Evolutionary conservation across 2,888 invertebrate genomes (phyloP).

Genomic region (Cantharis rufa): DNA sequence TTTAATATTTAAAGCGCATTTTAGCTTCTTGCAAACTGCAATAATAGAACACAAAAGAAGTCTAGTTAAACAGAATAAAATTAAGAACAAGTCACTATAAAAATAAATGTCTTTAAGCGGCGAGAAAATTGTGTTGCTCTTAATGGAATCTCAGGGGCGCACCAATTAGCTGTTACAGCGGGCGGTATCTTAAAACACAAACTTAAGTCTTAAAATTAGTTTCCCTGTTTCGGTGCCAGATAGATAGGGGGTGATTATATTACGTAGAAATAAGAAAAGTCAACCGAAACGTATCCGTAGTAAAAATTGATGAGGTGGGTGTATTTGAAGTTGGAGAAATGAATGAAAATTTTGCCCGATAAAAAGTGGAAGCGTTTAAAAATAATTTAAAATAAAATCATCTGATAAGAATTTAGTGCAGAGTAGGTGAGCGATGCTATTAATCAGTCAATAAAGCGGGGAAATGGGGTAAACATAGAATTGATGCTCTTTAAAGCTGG

Average conservation of each 20-base stretch:
- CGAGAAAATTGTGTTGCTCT: constrained; percentile 41
- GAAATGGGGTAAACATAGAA: constrained; percentile 13
- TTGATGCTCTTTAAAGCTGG: constrained; percentile 22
- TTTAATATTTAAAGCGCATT: neutral
- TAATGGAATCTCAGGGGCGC: constrained; percentile 51
- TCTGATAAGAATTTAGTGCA: constrained; percentile 11
- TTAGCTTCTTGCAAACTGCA: neutral
- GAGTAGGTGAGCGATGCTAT: constrained; percentile 31
- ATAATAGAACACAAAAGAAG: constrained; percentile 39
- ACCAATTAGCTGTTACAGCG: constrained; percentile 49
- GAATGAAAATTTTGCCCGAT: constrained; percentile 1
- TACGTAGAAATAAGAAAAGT: neutral
- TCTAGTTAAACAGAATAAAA: constrained; percentile 44
- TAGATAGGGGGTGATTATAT: constrained; percentile 3
- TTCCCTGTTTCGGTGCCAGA: constrained; percentile 15
- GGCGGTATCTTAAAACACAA: constrained; percentile 32
- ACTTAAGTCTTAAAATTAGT: constrained; percentile 24
- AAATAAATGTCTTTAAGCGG: constrained; percentile 48
- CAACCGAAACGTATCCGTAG: neutral
- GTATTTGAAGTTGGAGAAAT: constrained; percentile 11
- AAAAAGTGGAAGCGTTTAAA: neutral
- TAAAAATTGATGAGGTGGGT: neutral
- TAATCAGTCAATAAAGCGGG: constrained; percentile 32
- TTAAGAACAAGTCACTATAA: constrained; percentile 46
- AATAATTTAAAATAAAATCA: neutral